Percentiles rank a stretch among this genome's conserved stretches.
phyloP scores from a whole-genome alignment of 2,888 invertebrate species.

The Salticus scenicus region DNA sequence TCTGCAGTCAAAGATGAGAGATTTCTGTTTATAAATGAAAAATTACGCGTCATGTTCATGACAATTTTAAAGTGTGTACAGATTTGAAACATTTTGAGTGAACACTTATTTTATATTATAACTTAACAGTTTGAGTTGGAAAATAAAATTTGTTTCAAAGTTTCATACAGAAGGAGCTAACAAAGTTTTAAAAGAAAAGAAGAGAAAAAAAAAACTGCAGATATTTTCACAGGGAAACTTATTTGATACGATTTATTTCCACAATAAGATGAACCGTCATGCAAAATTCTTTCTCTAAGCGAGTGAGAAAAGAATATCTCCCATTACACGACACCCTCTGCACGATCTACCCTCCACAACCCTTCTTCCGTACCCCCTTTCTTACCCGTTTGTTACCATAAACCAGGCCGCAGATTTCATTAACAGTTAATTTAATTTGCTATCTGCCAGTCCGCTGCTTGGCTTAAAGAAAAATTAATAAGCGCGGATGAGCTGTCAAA shows the following conservation, averaged over 20 bases:
- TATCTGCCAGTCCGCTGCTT: conserved; percentile 47
- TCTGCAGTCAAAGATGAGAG: no score
- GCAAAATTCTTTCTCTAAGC: neutral
- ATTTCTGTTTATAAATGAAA: no score
- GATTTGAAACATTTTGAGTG: no score
- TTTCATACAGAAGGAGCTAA: no score
- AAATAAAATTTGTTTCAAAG: no score
- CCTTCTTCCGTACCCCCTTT: neutral
- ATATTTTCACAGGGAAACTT: no score
- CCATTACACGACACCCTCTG: neutral
- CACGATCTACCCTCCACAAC: neutral
- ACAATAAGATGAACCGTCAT: neutral
- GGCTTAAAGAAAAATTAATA: conserved; percentile 68
- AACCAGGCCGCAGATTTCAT: conserved; percentile 56
- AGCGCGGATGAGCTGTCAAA: conserved; percentile 68
- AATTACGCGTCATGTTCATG: no score
- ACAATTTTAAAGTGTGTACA: no score
- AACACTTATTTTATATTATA: no score
- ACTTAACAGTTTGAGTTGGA: no score
- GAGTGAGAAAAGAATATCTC: conserved; percentile 7
- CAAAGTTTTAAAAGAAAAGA: no score
- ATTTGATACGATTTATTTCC: neutral
- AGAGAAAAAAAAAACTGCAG: no score
- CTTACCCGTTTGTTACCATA: conserved; percentile 48
- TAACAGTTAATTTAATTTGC: conserved; percentile 68